Conservation (phyloP, 2,888 invertebrate genomes). For the Sinodicranocentrus sp. region DNA sequence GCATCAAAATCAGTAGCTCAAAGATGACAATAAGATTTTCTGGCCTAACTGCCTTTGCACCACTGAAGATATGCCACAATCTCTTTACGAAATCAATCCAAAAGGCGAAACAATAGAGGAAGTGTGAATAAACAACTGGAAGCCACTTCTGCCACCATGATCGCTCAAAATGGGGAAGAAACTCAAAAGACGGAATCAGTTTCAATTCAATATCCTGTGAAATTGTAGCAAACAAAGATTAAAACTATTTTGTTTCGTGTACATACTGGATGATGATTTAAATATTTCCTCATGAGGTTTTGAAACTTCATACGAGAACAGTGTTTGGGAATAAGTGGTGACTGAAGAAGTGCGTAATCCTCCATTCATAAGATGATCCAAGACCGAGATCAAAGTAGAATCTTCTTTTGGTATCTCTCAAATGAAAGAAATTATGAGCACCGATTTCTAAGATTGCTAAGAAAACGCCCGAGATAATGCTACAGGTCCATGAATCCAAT, state of each 20-base stretch:
- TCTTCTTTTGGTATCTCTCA: constrained; percentile 87
- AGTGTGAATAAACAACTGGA: constrained; percentile 43
- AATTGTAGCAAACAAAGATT: no score
- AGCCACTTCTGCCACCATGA: constrained; percentile 36
- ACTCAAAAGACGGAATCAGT: constrained; percentile 40
- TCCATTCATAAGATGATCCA: constrained; percentile 82
- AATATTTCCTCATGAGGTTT: neutral
- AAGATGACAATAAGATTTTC: constrained; percentile 68
- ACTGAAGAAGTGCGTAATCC: constrained; percentile 87
- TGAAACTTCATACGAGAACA: constrained; percentile 81
- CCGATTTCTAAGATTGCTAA: constrained; percentile 82
- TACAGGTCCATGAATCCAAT: constrained; percentile 78
- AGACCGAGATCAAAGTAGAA: constrained; percentile 82
- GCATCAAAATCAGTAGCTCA: constrained; percentile 62
- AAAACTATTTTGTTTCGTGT: neutral
- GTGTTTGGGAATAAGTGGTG: constrained; percentile 90
- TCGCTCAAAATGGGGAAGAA: constrained; percentile 50
- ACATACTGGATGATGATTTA: neutral
- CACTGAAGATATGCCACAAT: constrained; percentile 34
- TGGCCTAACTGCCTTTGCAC: constrained; percentile 40
- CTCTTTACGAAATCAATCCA: constrained; percentile 52
- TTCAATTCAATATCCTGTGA: constrained; percentile 51
- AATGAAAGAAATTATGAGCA: constrained; percentile 88
- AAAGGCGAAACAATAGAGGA: constrained; percentile 39
- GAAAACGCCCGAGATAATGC: constrained; percentile 81